Evolutionary conservation across 1,140 invertebrate genomes (phyloP), one percentile per base, ranked within the genome.

Genomic region (Delia radicum): DNA sequence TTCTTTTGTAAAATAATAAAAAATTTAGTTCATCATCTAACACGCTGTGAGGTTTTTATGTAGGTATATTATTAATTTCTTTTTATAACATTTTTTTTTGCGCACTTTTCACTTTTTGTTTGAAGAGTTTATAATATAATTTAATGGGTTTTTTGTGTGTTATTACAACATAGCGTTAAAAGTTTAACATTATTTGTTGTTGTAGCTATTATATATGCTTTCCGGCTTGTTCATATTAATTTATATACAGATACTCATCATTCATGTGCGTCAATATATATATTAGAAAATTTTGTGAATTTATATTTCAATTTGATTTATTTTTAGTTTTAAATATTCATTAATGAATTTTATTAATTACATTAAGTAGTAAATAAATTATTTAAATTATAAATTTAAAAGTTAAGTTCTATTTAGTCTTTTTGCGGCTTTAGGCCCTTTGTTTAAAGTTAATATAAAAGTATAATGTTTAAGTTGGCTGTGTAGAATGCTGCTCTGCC

Each of bases 41-140:
- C n/a, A 31, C 63, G 63, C 63, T 28, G 29, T 67, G 21, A 69
- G 29, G 7, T 33, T 69, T 69, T 69, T 69, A 24, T 15, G 18
- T 33, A 24, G 4, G 65, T 55, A 18, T 55, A 24, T 48, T 21
- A 55, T 42, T 55, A 55, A 55, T 55, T 55, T 55, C 21, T 69
- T 69, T 24, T 69, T 69, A 69, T 37, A 69, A 69, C 29, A 69
- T 69, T 33, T 33, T 37, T 37, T 37, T 33, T 33, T 69, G 65
- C 65, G 13, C 63, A 37, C 29, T 69, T 24, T 69, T 69, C 65
- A 67, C 63, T 67, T 67, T 67, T 33, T 24, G 18, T 69, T 69
- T 31, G 63, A 8, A 26, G 24, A 6, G 28, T 31, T 0, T 31
- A 48, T 48, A 48, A 48, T n/a, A 48, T 15, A 15, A 48, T 48